A percentile compares a stretch with the other conserved stretches of the same genome.
These are phyloP conservation scores for Tychaedon coryphoeus DNA, from an alignment of 2,113 vertebrate species.

Conservation along the genomic window DNA sequence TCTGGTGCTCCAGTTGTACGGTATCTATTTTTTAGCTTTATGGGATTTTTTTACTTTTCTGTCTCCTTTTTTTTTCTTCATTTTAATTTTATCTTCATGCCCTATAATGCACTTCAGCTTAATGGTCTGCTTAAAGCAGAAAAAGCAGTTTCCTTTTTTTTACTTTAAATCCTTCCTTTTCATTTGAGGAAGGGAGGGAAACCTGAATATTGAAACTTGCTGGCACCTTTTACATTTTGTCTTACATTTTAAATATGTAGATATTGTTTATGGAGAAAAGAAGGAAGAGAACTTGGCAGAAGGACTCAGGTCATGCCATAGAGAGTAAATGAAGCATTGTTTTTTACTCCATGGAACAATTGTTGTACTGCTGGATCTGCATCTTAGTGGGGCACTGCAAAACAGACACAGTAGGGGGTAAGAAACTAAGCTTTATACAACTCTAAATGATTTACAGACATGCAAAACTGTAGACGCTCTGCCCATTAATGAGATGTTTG, in stretches of 20 bases:
- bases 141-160: not conserved
- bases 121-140: not conserved
- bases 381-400: not conserved
- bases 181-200: not conserved
- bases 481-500: not conserved
- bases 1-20: not conserved
- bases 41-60: not conserved
- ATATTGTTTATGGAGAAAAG: not conserved
- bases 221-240: not conserved
- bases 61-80: too few species aligned
- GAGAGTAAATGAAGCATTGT: slow-evolving; percentile 13
- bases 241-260: not conserved
- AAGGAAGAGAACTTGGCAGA: slow-evolving; percentile 26
- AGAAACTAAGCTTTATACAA: slow-evolving; percentile 1
- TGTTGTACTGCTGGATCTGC: not conserved
- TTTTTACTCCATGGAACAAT: slow-evolving; percentile 26
- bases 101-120: not conserved
- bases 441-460: not conserved
- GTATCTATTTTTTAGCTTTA: not conserved
- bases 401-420: slow-evolving; percentile 9
- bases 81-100: not conserved
- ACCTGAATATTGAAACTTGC: not conserved
- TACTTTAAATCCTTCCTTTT: not conserved
- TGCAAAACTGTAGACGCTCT: not conserved
- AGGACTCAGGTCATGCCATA: not conserved